A percentile compares a stretch with the other conserved stretches of the same genome.
phyloP scores from a whole-genome alignment of 2,888 invertebrate genomes.

The Gisinianus flammeolus region DNA sequence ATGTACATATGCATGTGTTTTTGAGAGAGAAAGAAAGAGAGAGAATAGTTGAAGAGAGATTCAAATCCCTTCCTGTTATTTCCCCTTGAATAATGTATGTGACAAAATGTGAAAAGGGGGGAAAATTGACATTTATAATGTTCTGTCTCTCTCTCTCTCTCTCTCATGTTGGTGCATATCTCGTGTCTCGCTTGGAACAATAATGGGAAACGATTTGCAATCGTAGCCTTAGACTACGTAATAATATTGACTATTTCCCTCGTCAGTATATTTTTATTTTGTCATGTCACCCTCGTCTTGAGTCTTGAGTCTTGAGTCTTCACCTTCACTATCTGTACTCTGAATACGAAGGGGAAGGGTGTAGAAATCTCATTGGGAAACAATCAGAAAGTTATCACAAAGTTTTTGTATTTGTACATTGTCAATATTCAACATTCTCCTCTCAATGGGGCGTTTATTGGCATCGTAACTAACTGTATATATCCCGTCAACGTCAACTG shows the following conservation, averaged over 20 bases:
- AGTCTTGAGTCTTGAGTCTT: no score
- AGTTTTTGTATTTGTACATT: neutral
- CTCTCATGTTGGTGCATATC: neutral
- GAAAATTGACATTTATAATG: conserved; percentile 21
- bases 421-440: neutral
- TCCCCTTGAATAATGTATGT: conserved; percentile 18
- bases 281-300: no score
- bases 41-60: conserved; percentile 18
- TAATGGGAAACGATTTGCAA: neutral
- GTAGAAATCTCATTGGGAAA: conserved; percentile 31
- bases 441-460: conserved; percentile 28
- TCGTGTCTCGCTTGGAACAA: neutral
- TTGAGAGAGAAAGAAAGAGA: conserved; percentile 8
- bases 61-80: conserved; percentile 4
- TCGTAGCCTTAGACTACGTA: neutral
- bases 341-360: no score
- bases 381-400: conserved; percentile 25
- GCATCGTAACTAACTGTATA: no score
- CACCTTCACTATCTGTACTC: no score
- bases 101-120: conserved; percentile 27
- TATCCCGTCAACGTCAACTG: no score
- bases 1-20: neutral
- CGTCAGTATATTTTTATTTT: no score
- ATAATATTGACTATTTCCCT: no score
- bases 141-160: neutral